Percentiles rank a stretch among this genome's conserved stretches.
Evolutionary conservation across 1,140 invertebrate species (phyloP).

Genomic region (Drosophila nannoptera): DNA sequence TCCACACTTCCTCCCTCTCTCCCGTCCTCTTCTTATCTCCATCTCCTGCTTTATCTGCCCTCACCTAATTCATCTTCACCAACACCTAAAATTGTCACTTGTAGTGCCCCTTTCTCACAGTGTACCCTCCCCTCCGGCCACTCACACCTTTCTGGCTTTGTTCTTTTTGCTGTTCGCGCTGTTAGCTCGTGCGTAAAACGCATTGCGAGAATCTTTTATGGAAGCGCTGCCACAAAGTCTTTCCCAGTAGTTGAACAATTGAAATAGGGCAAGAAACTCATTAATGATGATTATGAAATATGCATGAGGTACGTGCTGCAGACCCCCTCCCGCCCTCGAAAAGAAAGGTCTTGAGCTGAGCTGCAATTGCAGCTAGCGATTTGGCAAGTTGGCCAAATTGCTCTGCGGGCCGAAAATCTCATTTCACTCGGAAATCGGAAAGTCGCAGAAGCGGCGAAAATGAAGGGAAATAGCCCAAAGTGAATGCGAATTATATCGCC

Average conservation of each 20-base stretch:
- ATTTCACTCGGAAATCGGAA: slow-evolving; percentile 34
- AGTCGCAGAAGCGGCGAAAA: slow-evolving; percentile 3
- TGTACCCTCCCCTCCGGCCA: no score
- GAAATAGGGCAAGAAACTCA: slow-evolving; percentile 71
- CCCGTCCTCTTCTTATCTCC: no score
- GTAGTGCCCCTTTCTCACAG: no score
- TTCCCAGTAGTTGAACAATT: slow-evolving; percentile 58
- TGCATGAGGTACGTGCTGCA: slow-evolving; percentile 33
- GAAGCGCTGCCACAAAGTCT: slow-evolving; percentile 33
- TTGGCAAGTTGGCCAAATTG: no score
- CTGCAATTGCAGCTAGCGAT: slow-evolving; percentile 18
- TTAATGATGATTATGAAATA: slow-evolving; percentile 69
- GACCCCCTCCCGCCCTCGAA: slow-evolving; percentile 2
- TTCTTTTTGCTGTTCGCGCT: slow-evolving; percentile 19
- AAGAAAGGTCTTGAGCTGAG: slow-evolving; percentile 8
- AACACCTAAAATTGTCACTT: no score
- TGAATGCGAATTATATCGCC: slow-evolving; percentile 3
- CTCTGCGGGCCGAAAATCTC: slow-evolving; percentile 29
- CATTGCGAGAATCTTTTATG: slow-evolving; percentile 28
- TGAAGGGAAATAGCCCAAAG: neutral
- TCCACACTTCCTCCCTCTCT: no score
- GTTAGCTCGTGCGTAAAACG: slow-evolving; percentile 44
- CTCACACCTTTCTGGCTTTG: neutral
- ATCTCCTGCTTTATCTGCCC: no score
- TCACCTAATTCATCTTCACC: no score